These are phyloP conservation scores for Bibio marci DNA, from an alignment of 2,888 invertebrate species.

Conservation along the genomic window DNA sequence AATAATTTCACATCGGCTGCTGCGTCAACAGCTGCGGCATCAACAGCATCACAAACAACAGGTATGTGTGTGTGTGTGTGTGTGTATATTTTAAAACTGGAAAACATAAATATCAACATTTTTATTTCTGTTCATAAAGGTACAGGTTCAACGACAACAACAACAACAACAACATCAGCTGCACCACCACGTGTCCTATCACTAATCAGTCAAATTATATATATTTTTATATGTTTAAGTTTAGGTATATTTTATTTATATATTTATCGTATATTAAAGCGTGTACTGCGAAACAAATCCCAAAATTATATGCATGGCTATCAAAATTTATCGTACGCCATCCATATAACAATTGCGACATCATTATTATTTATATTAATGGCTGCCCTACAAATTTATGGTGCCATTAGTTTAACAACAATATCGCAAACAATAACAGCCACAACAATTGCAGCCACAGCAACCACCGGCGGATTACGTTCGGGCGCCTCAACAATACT, in stretches of 20 bases:
- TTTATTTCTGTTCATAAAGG: too few species aligned
- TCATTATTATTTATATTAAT: slow-evolving; percentile 69
- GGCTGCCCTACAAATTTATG: slow-evolving; percentile 72
- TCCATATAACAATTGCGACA: slow-evolving; percentile 76
- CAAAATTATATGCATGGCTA: slow-evolving; percentile 65
- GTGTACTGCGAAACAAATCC: slow-evolving; percentile 55
- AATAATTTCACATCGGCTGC: not conserved
- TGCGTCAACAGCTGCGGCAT: not conserved
- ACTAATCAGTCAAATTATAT: slow-evolving; percentile 68
- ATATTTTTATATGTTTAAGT: slow-evolving; percentile 67
- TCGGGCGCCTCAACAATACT: slow-evolving; percentile 18
- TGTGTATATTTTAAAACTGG: too few species aligned
- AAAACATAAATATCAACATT: too few species aligned
- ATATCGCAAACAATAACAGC: slow-evolving; percentile 18
- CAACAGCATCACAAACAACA: not conserved
- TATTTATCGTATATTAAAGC: slow-evolving; percentile 60
- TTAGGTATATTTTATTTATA: slow-evolving; percentile 74
- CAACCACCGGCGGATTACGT: slow-evolving; percentile 16
- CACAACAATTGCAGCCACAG: slow-evolving; percentile 17
- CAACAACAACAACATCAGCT: slow-evolving; percentile 6
- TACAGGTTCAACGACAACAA: slow-evolving; percentile 18
- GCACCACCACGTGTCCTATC: slow-evolving; percentile 40
- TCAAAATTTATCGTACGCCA: slow-evolving; percentile 69
- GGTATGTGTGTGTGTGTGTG: too few species aligned
- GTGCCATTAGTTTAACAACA: slow-evolving; percentile 45